A percentile compares a stretch with the other conserved stretches of the same genome.
Conservation (phyloP, 2,797 vertebrate species). For the Intellagama lesueurii region DNA sequence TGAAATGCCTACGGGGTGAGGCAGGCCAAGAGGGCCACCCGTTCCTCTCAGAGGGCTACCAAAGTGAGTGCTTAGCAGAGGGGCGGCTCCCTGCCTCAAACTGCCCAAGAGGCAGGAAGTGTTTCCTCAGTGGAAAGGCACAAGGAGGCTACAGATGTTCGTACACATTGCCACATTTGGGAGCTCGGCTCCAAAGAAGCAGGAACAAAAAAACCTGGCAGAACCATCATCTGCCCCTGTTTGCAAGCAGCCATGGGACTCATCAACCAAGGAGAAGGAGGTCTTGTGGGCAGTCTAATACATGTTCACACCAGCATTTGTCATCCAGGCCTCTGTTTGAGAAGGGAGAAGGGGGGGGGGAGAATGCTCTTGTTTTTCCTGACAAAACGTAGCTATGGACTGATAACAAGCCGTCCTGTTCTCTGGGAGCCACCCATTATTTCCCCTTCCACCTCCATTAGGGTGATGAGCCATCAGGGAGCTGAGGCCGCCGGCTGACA, state of each 20-base stretch:
- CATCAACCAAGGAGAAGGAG: slow-evolving; percentile 28
- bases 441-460: slow-evolving; percentile 12
- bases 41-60: not conserved
- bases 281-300: too few relatives aligned
- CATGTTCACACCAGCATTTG: too few relatives aligned
- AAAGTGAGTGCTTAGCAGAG: not conserved
- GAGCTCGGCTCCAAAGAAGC: too few relatives aligned
- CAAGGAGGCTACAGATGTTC: slow-evolving; percentile 59
- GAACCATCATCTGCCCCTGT: slow-evolving; percentile 56
- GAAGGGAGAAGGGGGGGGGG: not conserved
- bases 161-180: slow-evolving; percentile 30
- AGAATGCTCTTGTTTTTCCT: slow-evolving; percentile 61
- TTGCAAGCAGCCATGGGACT: slow-evolving; percentile 61
- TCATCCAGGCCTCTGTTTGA: not conserved
- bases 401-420: slow-evolving; percentile 56
- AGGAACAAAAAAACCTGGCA: too few relatives aligned
- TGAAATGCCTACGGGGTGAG: not conserved
- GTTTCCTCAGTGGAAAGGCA: slow-evolving; percentile 50
- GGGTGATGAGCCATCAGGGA: not conserved
- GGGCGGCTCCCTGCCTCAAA: not conserved
- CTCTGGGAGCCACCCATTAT: slow-evolving; percentile 47
- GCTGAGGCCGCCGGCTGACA: not conserved
- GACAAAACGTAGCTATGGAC: slow-evolving; percentile 61
- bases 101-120: not conserved
- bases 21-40: not conserved